Evolutionary conservation across 1,140 invertebrate genomes (phyloP).

Genomic region (Drosophila subobscura): DNA sequence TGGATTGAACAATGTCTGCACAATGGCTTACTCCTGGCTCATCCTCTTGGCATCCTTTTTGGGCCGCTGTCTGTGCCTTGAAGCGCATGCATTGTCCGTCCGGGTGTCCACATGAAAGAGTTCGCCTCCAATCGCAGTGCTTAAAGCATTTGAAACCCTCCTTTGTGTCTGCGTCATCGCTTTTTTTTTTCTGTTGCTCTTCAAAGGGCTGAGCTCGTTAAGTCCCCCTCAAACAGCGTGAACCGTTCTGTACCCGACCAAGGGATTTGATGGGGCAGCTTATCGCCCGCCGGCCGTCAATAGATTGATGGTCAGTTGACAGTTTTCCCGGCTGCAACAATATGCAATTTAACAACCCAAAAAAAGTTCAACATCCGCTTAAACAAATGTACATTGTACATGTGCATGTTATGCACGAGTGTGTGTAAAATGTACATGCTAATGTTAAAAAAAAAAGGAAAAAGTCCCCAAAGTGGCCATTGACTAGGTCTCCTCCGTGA

Average conservation of each 20-base stretch:
- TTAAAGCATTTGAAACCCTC: slow-evolving; percentile 67
- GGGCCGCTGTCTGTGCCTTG: slow-evolving; percentile 60
- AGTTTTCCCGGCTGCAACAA: slow-evolving; percentile 60
- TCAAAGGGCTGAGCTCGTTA: slow-evolving; percentile 64
- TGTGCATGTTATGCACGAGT: slow-evolving; percentile 64
- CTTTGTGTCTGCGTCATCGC: slow-evolving; percentile 74
- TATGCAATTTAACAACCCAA: slow-evolving; percentile 46
- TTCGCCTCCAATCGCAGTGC: slow-evolving; percentile 42
- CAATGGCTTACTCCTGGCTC: slow-evolving; percentile 7
- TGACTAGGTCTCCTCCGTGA: slow-evolving; percentile 14
- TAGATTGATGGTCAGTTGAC: slow-evolving; percentile 80
- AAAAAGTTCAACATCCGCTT: background rate
- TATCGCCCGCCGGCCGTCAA: slow-evolving; percentile 62
- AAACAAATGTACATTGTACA: slow-evolving; percentile 18
- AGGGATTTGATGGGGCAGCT: slow-evolving; percentile 65
- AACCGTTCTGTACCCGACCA: slow-evolving; percentile 53
- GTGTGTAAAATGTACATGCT: slow-evolving; percentile 54
- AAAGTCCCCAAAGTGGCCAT: slow-evolving; percentile 61
- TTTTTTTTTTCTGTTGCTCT: slow-evolving; percentile 33
- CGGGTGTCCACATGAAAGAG: slow-evolving; percentile 65
- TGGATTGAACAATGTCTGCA: slow-evolving; percentile 25
- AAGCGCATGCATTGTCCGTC: slow-evolving; percentile 33
- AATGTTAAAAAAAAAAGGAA: slow-evolving; percentile 48
- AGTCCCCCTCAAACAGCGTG: slow-evolving; percentile 66
- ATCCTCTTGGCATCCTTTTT: slow-evolving; percentile 33